Percentiles rank a stretch among this genome's conserved stretches.
Evolutionary conservation across 2,888 invertebrate species (phyloP).

Genomic region (Lepetodrilus schrolli): DNA sequence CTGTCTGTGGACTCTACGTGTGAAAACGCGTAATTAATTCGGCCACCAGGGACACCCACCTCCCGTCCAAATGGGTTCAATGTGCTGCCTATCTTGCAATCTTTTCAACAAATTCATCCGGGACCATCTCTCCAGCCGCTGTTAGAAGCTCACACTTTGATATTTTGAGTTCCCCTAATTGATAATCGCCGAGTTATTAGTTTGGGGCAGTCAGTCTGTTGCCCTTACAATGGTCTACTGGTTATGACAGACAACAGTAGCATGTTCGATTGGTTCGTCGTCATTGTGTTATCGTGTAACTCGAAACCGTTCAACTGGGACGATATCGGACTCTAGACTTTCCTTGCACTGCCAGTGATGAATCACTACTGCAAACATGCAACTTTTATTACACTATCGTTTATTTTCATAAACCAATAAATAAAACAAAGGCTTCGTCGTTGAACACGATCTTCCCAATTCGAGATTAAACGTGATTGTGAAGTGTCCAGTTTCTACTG

Average conservation of each 20-base stretch:
- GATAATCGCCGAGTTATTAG: slow-evolving; percentile 16
- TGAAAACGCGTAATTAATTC: slow-evolving; percentile 35
- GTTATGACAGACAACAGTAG: not conserved
- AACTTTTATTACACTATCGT: slow-evolving; percentile 11
- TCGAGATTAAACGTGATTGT: slow-evolving; percentile 1
- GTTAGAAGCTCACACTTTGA: slow-evolving; percentile 3
- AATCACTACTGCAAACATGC: slow-evolving; percentile 14
- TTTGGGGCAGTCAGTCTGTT: not conserved
- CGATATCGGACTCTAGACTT: not conserved
- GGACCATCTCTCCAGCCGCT: not conserved
- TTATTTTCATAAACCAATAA: slow-evolving; percentile 23
- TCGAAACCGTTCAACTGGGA: not conserved
- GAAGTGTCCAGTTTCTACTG: slow-evolving; percentile 11
- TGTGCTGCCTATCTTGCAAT: slow-evolving; percentile 1
- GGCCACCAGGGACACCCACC: slow-evolving; percentile 30
- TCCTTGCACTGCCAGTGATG: not conserved
- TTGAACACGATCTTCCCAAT: slow-evolving; percentile 19
- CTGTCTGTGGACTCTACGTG: slow-evolving; percentile 29
- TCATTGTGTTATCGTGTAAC: not conserved
- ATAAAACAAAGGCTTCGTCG: slow-evolving; percentile 18
- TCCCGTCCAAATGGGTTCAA: not conserved
- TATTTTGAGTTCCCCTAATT: slow-evolving; percentile 20
- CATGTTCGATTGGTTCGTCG: not conserved
- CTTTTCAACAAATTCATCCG: slow-evolving; percentile 26
- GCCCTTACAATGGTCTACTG: not conserved